Conservation (phyloP, 2,888 invertebrate species). For the Leptopilina syphax region DNA sequence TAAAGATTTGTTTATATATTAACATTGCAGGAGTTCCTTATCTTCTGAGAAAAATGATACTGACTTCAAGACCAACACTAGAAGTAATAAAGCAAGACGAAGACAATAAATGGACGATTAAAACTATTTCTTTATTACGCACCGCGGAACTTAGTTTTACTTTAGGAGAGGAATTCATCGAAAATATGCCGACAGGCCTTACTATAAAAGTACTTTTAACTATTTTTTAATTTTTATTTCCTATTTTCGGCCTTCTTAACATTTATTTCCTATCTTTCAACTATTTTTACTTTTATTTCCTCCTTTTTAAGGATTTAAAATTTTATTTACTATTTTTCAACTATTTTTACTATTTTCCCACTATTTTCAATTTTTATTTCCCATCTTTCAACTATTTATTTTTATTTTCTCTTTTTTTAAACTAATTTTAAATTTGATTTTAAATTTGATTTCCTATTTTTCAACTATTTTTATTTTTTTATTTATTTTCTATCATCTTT, state of each 20-base stretch:
- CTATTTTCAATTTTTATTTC: too few species aligned
- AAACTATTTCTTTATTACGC: constrained; percentile 79
- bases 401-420: neutral
- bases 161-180: constrained; percentile 82
- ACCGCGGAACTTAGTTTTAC: constrained; percentile 80
- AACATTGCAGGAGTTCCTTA: constrained; percentile 80
- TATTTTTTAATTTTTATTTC: neutral
- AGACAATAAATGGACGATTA: constrained; percentile 80
- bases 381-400: neutral
- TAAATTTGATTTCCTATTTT: neutral
- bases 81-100: constrained; percentile 79
- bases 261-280: too few species aligned
- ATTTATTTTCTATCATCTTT: neutral
- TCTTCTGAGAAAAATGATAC: constrained; percentile 83
- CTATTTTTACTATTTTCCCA: too few species aligned
- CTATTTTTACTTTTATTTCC: neutral
- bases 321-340: too few species aligned
- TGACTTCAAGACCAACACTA: constrained; percentile 80
- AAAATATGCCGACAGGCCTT: constrained; percentile 81
- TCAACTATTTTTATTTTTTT: neutral
- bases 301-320: too few species aligned
- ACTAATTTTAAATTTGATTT: neutral
- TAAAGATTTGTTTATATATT: constrained; percentile 6
- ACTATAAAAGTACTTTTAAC: constrained; percentile 73
- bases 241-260: neutral